These are phyloP conservation scores for Antechinus stuartii DNA, from an alignment of 2,113 vertebrate species.

Conservation along the genomic window DNA sequence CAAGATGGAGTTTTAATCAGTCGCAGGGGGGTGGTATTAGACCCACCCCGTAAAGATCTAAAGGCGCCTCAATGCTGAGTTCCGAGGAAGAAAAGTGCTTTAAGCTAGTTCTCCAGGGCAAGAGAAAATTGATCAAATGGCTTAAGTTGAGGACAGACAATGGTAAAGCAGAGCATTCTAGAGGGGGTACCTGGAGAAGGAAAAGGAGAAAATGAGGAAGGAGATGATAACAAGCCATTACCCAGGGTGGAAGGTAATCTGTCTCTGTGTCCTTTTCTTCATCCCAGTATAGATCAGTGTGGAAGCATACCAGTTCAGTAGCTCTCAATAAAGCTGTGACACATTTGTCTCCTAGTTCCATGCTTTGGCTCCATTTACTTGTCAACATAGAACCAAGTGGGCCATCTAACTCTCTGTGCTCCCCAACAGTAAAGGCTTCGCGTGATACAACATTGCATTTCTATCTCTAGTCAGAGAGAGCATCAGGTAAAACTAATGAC, in stretches of 20 bases:
- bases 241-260: not conserved
- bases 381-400: not conserved
- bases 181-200: not conserved
- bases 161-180: not conserved
- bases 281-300: not conserved
- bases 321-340: not conserved
- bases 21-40: not conserved
- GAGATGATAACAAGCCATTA: not conserved
- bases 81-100: not conserved
- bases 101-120: not conserved
- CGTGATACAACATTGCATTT: not conserved
- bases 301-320: not conserved
- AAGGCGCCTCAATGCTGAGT: not conserved
- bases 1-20: not conserved
- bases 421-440: not conserved
- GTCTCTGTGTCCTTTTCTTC: not conserved
- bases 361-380: not conserved
- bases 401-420: not conserved
- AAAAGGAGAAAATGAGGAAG: not conserved
- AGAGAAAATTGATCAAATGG: not conserved
- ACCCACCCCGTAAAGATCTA: not conserved
- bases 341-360: not conserved
- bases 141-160: not conserved
- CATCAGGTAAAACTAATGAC: not conserved
- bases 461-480: not conserved